A percentile compares a stretch with the other conserved stretches of the same genome.
Conservation (phyloP, 2,113 vertebrate species). For the Mystacornis crossleyi region DNA sequence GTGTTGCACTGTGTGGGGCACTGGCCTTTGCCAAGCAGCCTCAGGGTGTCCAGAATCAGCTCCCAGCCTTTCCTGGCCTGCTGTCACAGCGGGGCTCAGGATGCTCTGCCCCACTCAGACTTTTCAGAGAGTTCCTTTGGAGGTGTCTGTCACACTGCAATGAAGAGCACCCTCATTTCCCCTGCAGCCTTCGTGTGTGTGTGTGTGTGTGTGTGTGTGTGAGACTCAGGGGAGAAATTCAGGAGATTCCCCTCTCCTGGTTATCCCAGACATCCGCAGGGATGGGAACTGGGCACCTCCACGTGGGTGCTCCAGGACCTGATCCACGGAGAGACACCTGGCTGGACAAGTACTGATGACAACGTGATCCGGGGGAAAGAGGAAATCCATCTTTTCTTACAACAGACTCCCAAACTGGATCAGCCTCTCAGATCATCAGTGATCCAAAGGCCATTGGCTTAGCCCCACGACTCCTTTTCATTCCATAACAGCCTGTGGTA, state of each 20-base stretch:
- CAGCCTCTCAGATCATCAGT: background rate
- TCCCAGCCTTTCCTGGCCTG: background rate
- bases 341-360: background rate
- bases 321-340: background rate
- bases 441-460: conserved; percentile 6
- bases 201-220: background rate
- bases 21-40: background rate
- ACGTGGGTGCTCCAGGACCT: accelerated
- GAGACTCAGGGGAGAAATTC: background rate
- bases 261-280: background rate
- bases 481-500: background rate
- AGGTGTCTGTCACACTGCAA: background rate
- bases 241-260: background rate
- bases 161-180: background rate
- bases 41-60: background rate
- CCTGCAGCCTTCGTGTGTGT: background rate
- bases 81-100: background rate
- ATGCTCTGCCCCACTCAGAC: background rate
- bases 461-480: background rate
- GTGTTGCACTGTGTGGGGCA: background rate
- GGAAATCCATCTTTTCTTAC: background rate
- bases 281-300: background rate
- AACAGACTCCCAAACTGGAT: background rate
- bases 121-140: background rate
- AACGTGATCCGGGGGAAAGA: background rate